Conservation (phyloP, 2,888 invertebrate species). For the Drosophila paracracens region DNA sequence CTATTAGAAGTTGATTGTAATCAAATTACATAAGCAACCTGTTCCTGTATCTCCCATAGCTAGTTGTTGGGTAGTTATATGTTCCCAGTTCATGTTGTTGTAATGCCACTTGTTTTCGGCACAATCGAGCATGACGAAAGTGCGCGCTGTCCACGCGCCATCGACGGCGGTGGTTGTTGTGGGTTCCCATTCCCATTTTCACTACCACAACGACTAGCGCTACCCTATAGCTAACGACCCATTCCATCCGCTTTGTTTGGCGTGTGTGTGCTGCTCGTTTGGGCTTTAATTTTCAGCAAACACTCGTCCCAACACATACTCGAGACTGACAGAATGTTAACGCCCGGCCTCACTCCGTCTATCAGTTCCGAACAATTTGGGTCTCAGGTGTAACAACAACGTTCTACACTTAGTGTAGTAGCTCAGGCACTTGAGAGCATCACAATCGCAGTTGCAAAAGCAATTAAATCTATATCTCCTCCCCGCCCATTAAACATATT, state of each 20-base stretch:
- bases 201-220: constrained; percentile 4
- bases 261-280: constrained; percentile 45
- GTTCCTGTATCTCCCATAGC: constrained; percentile 58
- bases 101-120: constrained; percentile 73
- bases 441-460: constrained; percentile 13
- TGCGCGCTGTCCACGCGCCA: constrained; percentile 73
- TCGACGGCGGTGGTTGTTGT: constrained; percentile 65
- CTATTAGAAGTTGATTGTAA: constrained; percentile 83
- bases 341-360: constrained; percentile 9
- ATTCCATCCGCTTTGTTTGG: constrained; percentile 16
- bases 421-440: constrained; percentile 40
- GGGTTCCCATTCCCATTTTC: constrained; percentile 37
- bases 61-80: constrained; percentile 33
- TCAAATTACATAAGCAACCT: constrained; percentile 83
- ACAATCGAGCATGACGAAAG: constrained; percentile 81
- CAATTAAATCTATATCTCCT: constrained; percentile 14
- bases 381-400: constrained; percentile 64
- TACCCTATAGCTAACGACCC: background rate
- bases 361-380: constrained; percentile 7
- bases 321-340: constrained; percentile 21
- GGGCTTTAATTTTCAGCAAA: constrained; percentile 70
- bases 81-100: constrained; percentile 35
- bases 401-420: constrained; percentile 23
- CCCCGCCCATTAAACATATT: constrained; percentile 12
- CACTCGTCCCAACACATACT: constrained; percentile 39